phyloP scores from a whole-genome alignment of 2,113 vertebrate genomes.

The Dasyornis broadbenti region DNA sequence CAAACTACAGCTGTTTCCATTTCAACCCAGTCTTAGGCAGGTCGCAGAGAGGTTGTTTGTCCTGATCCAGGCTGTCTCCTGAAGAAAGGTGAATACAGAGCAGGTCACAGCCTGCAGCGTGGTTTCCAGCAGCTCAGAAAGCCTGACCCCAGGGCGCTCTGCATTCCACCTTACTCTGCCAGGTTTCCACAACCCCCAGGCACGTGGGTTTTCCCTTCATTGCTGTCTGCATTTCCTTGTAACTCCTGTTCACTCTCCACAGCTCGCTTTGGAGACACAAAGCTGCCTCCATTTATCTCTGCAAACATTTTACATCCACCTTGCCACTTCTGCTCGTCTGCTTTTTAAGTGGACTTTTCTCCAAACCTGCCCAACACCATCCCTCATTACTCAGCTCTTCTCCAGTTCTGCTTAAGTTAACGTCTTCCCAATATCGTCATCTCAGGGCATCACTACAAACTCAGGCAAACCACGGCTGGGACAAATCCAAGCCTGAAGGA shows the following conservation, averaged over 20 bases:
- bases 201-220: background rate
- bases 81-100: background rate
- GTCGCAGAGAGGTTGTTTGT: background rate
- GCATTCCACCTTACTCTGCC: background rate
- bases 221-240: background rate
- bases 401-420: background rate
- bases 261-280: background rate
- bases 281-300: background rate
- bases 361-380: background rate
- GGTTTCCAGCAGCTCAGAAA: background rate
- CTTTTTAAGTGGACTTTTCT: background rate
- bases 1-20: background rate
- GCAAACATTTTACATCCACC: background rate
- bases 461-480: background rate
- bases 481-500: background rate
- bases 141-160: background rate
- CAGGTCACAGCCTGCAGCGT: background rate
- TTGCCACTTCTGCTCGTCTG: fast-evolving
- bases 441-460: fast-evolving
- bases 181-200: background rate
- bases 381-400: background rate
- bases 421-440: fast-evolving
- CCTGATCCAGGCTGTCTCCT: background rate
- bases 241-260: background rate
- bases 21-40: background rate